These are phyloP conservation scores for Coregonus ussuriensis DNA, from an alignment of 2,797 vertebrate species.

Conservation along the genomic window DNA sequence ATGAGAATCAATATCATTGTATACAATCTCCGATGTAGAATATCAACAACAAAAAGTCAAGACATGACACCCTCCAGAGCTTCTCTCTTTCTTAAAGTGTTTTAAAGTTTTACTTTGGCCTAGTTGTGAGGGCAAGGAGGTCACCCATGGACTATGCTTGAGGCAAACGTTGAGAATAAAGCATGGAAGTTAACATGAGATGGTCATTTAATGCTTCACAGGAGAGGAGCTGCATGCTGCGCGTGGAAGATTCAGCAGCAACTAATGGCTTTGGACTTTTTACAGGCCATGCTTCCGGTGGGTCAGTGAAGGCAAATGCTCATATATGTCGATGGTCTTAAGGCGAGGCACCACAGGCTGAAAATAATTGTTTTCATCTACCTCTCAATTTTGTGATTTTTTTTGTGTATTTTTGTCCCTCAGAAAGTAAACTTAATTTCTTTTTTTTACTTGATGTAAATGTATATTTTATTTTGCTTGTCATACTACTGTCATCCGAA, in stretches of 20 bases:
- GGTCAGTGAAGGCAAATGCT: conserved; percentile 26
- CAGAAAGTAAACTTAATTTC: too few species aligned
- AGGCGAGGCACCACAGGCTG: background rate
- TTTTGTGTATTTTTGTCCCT: too few species aligned
- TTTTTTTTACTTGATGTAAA: too few species aligned
- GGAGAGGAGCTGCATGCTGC: conserved; percentile 33
- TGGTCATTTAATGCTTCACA: conserved; percentile 33
- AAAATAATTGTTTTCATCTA: too few species aligned
- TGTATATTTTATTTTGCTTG: too few species aligned
- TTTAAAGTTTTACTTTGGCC: conserved; percentile 7
- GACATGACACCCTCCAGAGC: background rate
- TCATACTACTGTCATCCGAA: too few species aligned
- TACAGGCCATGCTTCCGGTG: conserved; percentile 34
- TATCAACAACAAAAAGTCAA: background rate
- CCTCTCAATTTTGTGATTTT: too few species aligned
- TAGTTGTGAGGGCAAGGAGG: conserved; percentile 2
- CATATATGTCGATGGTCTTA: conserved; percentile 22
- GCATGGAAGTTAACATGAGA: conserved; percentile 15
- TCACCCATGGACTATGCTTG: background rate
- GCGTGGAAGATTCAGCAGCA: conserved; percentile 33
- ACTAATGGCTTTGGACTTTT: conserved; percentile 34
- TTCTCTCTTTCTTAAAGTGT: background rate
- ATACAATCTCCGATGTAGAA: background rate
- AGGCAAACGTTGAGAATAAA: conserved; percentile 9
- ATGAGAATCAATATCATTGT: background rate